phyloP scores from a whole-genome alignment of 2,113 vertebrate species.

The Stigmatopora nigra region DNA sequence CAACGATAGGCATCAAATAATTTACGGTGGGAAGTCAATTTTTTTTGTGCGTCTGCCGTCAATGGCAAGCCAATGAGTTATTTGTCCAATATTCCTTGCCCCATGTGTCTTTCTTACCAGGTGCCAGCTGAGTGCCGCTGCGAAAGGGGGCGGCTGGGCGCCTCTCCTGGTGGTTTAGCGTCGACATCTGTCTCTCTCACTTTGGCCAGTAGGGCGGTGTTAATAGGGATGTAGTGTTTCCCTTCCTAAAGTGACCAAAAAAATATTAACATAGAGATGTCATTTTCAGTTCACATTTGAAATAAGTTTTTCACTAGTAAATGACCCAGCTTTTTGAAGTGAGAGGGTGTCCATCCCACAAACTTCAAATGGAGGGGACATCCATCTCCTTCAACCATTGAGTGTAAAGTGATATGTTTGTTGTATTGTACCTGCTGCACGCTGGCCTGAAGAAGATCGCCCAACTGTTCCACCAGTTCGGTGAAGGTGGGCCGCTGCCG shows the following conservation, averaged over 20 bases:
- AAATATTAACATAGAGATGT: slow-evolving; percentile 1
- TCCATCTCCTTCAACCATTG: too few relatives aligned
- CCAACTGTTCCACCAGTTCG: slow-evolving; percentile 81
- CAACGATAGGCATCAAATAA: too few relatives aligned
- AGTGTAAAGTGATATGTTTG: too few relatives aligned
- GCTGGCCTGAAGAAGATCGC: slow-evolving; percentile 88
- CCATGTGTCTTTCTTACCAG: slow-evolving; percentile 73
- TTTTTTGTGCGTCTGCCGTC: too few relatives aligned
- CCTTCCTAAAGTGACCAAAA: slow-evolving; percentile 73
- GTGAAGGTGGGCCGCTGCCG: slow-evolving; percentile 81
- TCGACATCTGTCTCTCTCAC: slow-evolving; percentile 63
- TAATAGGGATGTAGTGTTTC: slow-evolving; percentile 91
- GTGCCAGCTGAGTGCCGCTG: slow-evolving; percentile 71
- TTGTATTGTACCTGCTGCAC: slow-evolving; percentile 80
- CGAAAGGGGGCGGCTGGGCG: slow-evolving; percentile 60
- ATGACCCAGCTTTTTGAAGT: too few relatives aligned
- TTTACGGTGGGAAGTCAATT: too few relatives aligned
- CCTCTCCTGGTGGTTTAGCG: slow-evolving; percentile 66
- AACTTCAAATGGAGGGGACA: too few relatives aligned
- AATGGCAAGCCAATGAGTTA: too few relatives aligned
- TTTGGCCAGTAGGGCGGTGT: slow-evolving; percentile 76
- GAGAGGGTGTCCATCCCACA: too few relatives aligned
- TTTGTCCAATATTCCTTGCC: too few relatives aligned
- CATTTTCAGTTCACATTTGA: too few relatives aligned
- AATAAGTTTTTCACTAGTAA: too few relatives aligned